Conservation (phyloP, 2,888 invertebrate genomes). For the Lochmaea capreae region DNA sequence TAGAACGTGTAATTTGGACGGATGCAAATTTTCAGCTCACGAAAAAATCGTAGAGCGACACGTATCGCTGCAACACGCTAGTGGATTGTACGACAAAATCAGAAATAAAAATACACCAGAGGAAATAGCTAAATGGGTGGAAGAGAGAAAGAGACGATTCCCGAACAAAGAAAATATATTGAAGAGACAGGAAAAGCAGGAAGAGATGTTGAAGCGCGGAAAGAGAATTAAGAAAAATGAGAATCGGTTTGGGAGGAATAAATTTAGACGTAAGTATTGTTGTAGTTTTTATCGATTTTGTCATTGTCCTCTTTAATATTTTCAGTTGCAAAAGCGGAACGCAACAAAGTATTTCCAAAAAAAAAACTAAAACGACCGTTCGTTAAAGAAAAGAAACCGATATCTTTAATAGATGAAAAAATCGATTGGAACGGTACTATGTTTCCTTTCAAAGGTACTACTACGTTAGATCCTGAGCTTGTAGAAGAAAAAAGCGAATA, state of each 20-base stretch:
- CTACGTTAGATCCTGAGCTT: constrained; percentile 51
- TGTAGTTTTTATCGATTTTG: background rate
- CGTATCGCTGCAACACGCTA: constrained; percentile 83
- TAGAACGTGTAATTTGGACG: constrained; percentile 82
- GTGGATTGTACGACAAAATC: constrained; percentile 85
- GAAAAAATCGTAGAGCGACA: constrained; percentile 84
- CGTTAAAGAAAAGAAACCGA: constrained; percentile 42
- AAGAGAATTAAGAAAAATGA: constrained; percentile 71
- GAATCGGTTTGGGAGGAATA: constrained; percentile 64
- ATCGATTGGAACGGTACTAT: constrained; percentile 62
- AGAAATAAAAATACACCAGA: constrained; percentile 81
- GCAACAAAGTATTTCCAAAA: constrained; percentile 29
- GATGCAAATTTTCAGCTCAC: constrained; percentile 84
- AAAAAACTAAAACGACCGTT: constrained; percentile 27
- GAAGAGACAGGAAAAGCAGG: constrained; percentile 71
- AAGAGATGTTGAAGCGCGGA: constrained; percentile 79
- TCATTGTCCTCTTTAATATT: constrained; percentile 34
- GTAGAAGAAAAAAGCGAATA: constrained; percentile 55
- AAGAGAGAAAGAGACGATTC: constrained; percentile 79
- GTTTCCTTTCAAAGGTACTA: constrained; percentile 62
- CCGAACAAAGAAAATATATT: constrained; percentile 69
- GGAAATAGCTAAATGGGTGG: constrained; percentile 86
- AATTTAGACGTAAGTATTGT: constrained; percentile 60
- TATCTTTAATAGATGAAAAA: constrained; percentile 60
- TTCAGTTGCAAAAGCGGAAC: constrained; percentile 43